Percentiles rank a stretch among this genome's conserved stretches.
phyloP scores from a whole-genome alignment of 2,888 invertebrate genomes.

The Eugnorisma glareosa region DNA sequence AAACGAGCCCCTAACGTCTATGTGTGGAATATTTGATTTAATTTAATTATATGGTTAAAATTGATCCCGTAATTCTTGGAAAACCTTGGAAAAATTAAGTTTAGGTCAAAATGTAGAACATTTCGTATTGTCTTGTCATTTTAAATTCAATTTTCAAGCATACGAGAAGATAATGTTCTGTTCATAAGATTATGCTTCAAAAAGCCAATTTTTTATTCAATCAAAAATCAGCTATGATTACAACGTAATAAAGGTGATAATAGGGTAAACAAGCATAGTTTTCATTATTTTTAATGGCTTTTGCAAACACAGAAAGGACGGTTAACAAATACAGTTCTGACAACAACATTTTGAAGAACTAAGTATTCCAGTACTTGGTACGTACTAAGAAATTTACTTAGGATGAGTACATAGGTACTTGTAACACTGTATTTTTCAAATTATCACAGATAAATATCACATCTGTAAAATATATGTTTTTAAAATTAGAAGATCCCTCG shows the following conservation, averaged over 20 bases:
- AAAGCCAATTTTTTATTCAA: background rate
- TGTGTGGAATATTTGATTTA: conserved; percentile 19
- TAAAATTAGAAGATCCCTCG: conserved; percentile 70
- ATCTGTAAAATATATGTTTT: conserved; percentile 73
- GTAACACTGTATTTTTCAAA: conserved; percentile 66
- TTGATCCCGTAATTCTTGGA: conserved; percentile 35
- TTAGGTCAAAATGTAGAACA: background rate
- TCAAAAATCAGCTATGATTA: background rate
- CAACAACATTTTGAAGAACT: conserved; percentile 6
- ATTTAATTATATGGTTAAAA: conserved; percentile 17
- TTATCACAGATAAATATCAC: conserved; percentile 86
- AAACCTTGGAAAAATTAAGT: background rate
- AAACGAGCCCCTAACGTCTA: background rate
- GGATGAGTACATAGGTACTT: conserved; percentile 22
- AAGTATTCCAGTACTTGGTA: background rate
- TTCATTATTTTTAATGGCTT: background rate
- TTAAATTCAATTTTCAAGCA: conserved; percentile 15
- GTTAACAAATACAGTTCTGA: background rate
- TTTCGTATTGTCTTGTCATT: conserved; percentile 26
- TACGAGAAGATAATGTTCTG: background rate
- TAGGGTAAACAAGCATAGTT: background rate
- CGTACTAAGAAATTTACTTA: conserved; percentile 3
- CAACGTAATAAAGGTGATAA: background rate
- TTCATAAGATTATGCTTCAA: background rate
- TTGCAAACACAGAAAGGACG: background rate